Evolutionary conservation across 1,140 invertebrate species (phyloP).

Genomic region (Muscidifurax raptorellus): DNA sequence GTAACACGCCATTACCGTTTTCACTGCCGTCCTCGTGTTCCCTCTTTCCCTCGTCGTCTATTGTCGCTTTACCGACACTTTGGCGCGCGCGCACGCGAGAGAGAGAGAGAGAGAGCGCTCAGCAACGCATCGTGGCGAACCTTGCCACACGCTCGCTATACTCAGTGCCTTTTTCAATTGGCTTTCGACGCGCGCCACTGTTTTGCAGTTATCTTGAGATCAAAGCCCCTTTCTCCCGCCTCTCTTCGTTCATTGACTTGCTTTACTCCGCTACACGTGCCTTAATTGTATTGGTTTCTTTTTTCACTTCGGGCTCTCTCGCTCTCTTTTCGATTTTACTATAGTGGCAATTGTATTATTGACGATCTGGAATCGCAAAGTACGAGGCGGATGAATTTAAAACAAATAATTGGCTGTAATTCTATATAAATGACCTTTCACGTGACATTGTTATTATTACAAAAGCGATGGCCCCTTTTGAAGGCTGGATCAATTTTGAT

Average conservation of each 20-base stretch:
- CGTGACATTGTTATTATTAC: too few species aligned
- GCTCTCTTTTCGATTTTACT: too few species aligned
- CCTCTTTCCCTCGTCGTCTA: not conserved
- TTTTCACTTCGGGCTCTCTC: too few species aligned
- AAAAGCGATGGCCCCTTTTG: too few species aligned
- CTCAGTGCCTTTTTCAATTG: slow-evolving; percentile 35
- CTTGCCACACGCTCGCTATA: not conserved
- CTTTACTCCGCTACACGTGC: not conserved
- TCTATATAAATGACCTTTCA: too few species aligned
- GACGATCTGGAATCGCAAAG: too few species aligned
- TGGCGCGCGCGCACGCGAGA: slow-evolving; percentile 3
- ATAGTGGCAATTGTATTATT: too few species aligned
- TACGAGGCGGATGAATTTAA: too few species aligned
- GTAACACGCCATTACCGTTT: slow-evolving; percentile 70
- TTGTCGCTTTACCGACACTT: slow-evolving; percentile 55
- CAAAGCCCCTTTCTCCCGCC: not conserved
- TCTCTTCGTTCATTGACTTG: not conserved
- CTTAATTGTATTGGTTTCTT: not conserved
- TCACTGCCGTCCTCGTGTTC: slow-evolving; percentile 42
- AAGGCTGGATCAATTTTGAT: too few species aligned
- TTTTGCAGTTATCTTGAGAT: slow-evolving; percentile 14
- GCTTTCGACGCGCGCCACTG: not conserved
- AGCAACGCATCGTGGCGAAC: not conserved
- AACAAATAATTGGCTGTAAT: too few species aligned
- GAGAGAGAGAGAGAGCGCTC: too few species aligned